Evolutionary conservation across 2,888 invertebrate species (phyloP).

Genomic region (Smittia sp.): DNA sequence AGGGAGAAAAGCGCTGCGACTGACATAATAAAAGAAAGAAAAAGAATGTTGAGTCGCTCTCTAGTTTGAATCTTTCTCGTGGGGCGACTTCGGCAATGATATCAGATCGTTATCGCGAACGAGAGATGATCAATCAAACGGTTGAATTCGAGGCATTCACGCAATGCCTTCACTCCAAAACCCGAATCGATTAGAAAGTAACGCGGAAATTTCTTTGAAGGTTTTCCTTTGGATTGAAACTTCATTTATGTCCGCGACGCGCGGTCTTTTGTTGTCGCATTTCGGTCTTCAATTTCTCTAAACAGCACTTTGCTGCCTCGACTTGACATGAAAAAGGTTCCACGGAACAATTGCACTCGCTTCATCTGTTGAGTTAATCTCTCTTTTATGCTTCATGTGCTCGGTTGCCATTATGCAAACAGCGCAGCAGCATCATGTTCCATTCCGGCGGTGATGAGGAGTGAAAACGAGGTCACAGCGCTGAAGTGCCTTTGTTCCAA

Average conservation of each 20-base stretch:
- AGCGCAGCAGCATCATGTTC: background rate
- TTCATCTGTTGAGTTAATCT: conserved; percentile 12
- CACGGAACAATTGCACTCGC: conserved; percentile 2
- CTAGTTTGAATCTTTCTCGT: conserved; percentile 7
- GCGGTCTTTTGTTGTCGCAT: conserved; percentile 9
- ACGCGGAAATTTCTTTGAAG: conserved; percentile 32
- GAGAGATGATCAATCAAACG: too few relatives aligned
- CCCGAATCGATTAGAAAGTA: conserved; percentile 31
- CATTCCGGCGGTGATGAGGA: background rate
- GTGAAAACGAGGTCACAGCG: background rate
- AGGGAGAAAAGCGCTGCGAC: conserved; percentile 10
- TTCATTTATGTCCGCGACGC: background rate
- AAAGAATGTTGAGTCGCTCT: background rate
- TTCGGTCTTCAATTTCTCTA: background rate
- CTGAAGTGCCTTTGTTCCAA: background rate
- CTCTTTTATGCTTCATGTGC: background rate
- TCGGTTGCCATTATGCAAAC: background rate
- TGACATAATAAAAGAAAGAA: conserved; percentile 4
- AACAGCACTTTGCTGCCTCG: background rate
- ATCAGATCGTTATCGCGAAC: too few relatives aligned
- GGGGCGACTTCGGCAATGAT: too few relatives aligned
- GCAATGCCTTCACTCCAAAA: too few relatives aligned
- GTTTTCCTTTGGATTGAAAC: conserved; percentile 16
- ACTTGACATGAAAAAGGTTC: conserved; percentile 7
- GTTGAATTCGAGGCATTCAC: too few relatives aligned